Conservation (phyloP, 37 sponge, comb jelly and placozoan genomes). For the Dysidea cf. avara region DNA sequence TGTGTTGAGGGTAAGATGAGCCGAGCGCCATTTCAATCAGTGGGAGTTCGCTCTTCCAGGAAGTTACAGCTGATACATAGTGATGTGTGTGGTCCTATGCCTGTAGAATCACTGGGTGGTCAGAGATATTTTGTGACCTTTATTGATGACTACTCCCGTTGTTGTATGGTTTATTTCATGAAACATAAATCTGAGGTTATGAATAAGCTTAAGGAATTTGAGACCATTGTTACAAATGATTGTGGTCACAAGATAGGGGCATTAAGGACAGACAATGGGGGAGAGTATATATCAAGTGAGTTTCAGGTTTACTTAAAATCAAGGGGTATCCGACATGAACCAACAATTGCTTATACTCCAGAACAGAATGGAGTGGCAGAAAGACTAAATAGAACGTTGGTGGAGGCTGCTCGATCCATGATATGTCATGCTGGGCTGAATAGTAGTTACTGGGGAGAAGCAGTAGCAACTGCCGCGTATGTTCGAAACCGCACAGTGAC, state of each 20-base stretch:
- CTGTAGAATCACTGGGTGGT: constrained; percentile 53
- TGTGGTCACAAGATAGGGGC: constrained; percentile 22
- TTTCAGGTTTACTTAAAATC: constrained; percentile 36
- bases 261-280: constrained; percentile 51
- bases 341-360: constrained; percentile 43
- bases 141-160: constrained; percentile 60
- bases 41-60: constrained; percentile 23
- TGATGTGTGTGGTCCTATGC: constrained; percentile 58
- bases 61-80: constrained; percentile 46
- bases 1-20: constrained; percentile 47
- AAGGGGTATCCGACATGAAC: constrained; percentile 48
- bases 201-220: constrained; percentile 65
- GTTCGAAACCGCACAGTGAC: constrained; percentile 43
- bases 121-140: constrained; percentile 64
- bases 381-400: constrained; percentile 44
- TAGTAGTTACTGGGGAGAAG: constrained; percentile 50
- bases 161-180: constrained; percentile 43
- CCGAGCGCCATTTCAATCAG: constrained; percentile 37
- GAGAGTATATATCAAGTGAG: constrained; percentile 48
- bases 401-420: constrained; percentile 57
- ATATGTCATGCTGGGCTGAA: constrained; percentile 43
- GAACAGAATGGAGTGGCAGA: constrained; percentile 70
- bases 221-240: constrained; percentile 28
- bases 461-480: constrained; percentile 37
- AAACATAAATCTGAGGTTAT: constrained; percentile 42